Evolutionary conservation across 2,113 vertebrate species (phyloP), one percentile per base, ranked within the genome.

Genomic region (Phylloscopus whistleri): DNA sequence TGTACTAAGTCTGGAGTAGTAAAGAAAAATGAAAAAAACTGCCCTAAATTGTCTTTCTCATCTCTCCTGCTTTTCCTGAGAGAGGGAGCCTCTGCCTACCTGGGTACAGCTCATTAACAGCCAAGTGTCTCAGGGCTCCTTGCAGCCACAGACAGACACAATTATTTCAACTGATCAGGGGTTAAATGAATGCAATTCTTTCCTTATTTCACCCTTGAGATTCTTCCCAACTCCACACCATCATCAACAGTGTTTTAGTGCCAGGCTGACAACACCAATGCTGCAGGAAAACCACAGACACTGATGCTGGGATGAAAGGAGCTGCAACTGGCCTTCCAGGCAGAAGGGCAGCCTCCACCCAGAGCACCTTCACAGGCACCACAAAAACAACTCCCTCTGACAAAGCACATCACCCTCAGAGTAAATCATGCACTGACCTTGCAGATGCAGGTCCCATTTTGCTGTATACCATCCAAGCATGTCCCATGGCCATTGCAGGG

Each of bases 371-470:
- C 43, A 73, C 30, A 75, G 49, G 26, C 4, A 9, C 39, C 53
- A 10, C 31, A 64, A 11, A 59, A 23, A 66, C 7, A 70, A 14
- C 8, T 49, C 18, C 35, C 35, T 63, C 55, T 60, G 27, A 31
- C 39, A 72, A 73, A 92, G 10, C 20, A 73, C 49, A 69, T 9
- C 23, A 24, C 9, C 21, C 39, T 33, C 31, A 21, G 35, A 39
- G 63, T 33, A 39, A 30, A 73, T 10, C 4, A 5, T 3, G 22
- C 59, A 95, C 98, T 98, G 41, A 99, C 99, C 93, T 99, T 94
- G 96, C 99, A 99, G 84, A 98, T 62, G 33, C 99, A 99, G 86
- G 98, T 99, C 69, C 99, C 99, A 1, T 99, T 99, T 51, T 97
- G 98, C 3, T 84, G 39, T 4, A 98, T 95, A 39, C 99, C 99